A percentile compares a stretch with the other conserved stretches of the same genome.
Conservation (phyloP, 1,140 invertebrate species). For the Leucophenga varia region DNA sequence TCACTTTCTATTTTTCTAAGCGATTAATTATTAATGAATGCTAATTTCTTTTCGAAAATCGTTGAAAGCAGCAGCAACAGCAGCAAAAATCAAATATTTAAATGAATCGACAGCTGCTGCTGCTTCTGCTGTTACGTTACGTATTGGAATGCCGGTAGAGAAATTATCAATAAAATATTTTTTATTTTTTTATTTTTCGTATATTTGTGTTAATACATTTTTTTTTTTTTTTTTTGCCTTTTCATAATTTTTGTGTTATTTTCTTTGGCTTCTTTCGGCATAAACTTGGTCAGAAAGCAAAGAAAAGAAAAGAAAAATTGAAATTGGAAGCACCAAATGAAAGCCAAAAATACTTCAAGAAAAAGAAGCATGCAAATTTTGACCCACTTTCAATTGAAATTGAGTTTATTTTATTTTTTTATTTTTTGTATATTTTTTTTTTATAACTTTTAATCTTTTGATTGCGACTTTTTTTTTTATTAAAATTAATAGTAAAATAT, state of each 20-base stretch:
- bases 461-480: no score
- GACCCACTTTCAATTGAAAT: no score
- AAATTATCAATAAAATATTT: constrained; percentile 23
- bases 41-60: constrained; percentile 54
- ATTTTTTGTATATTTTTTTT: no score
- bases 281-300: background rate
- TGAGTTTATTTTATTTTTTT: no score
- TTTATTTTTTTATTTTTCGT: constrained; percentile 3
- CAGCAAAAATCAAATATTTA: constrained; percentile 23
- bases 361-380: no score
- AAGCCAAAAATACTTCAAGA: no score
- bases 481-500: no score
- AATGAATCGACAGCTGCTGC: constrained; percentile 24
- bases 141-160: constrained; percentile 33
- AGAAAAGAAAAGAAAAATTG: no score
- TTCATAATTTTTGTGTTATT: constrained; percentile 18
- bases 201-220: background rate
- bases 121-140: constrained; percentile 15
- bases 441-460: no score
- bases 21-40: constrained; percentile 53
- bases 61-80: constrained; percentile 31
- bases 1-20: constrained; percentile 53
- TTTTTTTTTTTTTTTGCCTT: constrained; percentile 18
- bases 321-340: no score
- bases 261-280: constrained; percentile 13